Evolutionary conservation across 1,140 invertebrate genomes (phyloP).

Genomic region (Globodera rostochiensis): DNA sequence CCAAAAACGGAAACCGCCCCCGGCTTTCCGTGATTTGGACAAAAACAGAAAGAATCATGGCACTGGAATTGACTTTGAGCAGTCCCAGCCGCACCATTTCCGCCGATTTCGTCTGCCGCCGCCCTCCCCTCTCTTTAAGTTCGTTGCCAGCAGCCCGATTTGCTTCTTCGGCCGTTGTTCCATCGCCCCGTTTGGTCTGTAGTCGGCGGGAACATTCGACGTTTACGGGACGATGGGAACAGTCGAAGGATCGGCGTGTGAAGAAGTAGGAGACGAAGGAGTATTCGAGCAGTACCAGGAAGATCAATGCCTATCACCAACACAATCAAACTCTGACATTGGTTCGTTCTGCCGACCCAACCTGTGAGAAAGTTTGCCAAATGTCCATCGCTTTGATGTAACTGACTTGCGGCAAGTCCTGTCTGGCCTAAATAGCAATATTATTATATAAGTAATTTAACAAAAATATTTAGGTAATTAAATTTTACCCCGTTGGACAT

Average conservation of each 20-base stretch:
- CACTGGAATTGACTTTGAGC: not conserved
- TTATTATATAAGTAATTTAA: no score
- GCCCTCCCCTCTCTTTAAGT: not conserved
- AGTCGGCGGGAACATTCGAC: not conserved
- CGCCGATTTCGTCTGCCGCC: not conserved
- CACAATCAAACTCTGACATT: not conserved
- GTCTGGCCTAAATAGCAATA: constrained; percentile 35
- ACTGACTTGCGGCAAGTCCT: constrained; percentile 62
- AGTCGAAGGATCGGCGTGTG: constrained; percentile 47
- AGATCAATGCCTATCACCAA: constrained; percentile 48
- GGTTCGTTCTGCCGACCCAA: not conserved
- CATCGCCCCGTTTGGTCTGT: not conserved
- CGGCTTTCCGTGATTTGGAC: no score
- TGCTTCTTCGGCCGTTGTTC: constrained; percentile 2
- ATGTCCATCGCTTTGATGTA: constrained; percentile 64
- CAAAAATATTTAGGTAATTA: not conserved
- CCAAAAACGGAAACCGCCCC: no score
- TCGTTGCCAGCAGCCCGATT: not conserved
- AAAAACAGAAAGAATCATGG: no score
- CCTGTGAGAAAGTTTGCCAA: constrained; percentile 62
- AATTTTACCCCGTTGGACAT: constrained; percentile 59
- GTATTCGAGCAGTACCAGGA: constrained; percentile 62
- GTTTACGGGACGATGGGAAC: not conserved
- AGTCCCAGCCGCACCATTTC: constrained; percentile 1
- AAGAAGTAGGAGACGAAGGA: constrained; percentile 63